phyloP scores from a whole-genome alignment of 2,888 invertebrate species.

The Tridacna gigas region DNA sequence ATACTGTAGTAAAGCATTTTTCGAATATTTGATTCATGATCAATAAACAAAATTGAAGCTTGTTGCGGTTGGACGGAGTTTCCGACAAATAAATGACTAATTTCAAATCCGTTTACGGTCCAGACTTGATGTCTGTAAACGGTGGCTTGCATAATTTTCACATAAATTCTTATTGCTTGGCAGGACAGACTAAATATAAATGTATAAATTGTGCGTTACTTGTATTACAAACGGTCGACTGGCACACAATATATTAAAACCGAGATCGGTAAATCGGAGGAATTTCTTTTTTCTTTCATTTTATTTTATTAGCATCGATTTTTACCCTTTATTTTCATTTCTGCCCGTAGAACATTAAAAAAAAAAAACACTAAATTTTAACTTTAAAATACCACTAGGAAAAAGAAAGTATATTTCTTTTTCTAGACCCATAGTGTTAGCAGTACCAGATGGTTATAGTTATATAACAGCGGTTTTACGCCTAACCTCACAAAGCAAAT shows the following conservation, averaged over 20 bases:
- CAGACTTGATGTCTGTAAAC: slow-evolving; percentile 13
- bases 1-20: background rate
- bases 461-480: no score
- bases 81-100: slow-evolving; percentile 26
- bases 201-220: slow-evolving; percentile 20
- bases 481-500: no score
- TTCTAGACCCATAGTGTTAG: no score
- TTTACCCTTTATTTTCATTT: no score
- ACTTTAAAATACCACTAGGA: no score
- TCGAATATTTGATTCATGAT: slow-evolving; percentile 5
- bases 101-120: slow-evolving; percentile 12
- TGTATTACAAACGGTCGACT: slow-evolving; percentile 2
- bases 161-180: slow-evolving; percentile 20
- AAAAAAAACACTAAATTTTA: no score
- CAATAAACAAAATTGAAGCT: background rate
- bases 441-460: no score
- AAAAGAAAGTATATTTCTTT: no score
- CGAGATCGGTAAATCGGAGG: background rate
- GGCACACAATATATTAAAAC: slow-evolving; percentile 1
- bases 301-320: no score
- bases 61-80: background rate
- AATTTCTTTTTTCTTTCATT: no score
- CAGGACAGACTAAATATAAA: slow-evolving; percentile 5
- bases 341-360: no score
- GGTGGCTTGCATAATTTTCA: slow-evolving; percentile 21